phyloP scores from a whole-genome alignment of 2,797 vertebrate genomes.

The Amazona ochrocephala region DNA sequence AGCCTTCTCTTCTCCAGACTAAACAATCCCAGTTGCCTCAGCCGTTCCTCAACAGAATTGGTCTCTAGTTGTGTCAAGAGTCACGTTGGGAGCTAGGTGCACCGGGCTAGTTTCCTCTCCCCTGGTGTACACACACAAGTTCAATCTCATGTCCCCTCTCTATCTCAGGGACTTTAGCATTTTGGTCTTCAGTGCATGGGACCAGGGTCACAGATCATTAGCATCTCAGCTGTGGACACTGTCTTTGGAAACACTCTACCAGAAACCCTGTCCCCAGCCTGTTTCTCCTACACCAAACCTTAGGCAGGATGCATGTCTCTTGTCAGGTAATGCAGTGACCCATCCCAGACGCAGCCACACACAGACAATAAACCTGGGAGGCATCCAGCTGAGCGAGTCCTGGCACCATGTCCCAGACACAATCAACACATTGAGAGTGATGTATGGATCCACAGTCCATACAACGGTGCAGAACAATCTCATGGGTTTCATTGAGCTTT shows the following conservation, averaged over 20 bases:
- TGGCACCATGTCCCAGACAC: fast-evolving
- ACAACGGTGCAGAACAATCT: not conserved
- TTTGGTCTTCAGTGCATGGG: not conserved
- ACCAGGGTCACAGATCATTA: not conserved
- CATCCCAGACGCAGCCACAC: not conserved
- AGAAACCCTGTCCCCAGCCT: not conserved
- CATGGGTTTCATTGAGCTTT: not conserved
- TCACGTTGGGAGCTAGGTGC: not conserved
- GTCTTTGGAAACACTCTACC: not conserved
- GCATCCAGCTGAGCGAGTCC: not conserved
- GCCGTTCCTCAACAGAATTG: not conserved
- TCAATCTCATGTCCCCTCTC: not conserved
- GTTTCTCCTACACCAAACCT: not conserved
- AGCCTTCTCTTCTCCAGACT: not conserved
- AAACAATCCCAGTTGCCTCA: not conserved
- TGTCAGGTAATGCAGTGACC: not conserved
- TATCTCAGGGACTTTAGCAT: not conserved
- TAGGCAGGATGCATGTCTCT: not conserved
- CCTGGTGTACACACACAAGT: not conserved
- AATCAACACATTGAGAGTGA: not conserved
- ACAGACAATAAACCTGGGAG: not conserved
- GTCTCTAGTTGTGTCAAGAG: not conserved
- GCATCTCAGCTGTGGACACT: not conserved
- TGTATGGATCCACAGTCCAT: not conserved
- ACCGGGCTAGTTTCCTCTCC: not conserved